phyloP scores from a whole-genome alignment of 1,140 invertebrate species.

The Ptiloglossa arizonensis region DNA sequence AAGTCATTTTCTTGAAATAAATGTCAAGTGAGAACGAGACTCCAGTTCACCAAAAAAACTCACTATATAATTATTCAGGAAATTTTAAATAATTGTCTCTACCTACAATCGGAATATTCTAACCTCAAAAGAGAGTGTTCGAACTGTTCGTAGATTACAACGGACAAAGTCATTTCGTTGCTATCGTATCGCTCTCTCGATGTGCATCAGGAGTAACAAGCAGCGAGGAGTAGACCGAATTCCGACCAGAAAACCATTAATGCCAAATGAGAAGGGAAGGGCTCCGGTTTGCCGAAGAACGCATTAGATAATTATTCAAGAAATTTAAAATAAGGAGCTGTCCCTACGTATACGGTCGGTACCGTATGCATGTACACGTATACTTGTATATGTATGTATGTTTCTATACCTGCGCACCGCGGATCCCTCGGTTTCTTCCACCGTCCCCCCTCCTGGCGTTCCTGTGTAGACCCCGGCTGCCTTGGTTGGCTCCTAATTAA shows the following conservation, averaged over 20 bases:
- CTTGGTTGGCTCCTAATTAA: constrained; percentile 81
- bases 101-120: no score
- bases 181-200: neutral
- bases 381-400: neutral
- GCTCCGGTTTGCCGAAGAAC: neutral
- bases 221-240: neutral
- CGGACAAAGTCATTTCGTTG: neutral
- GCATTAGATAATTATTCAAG: constrained; percentile 1
- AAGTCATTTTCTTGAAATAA: no score
- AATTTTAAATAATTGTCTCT: no score
- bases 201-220: neutral
- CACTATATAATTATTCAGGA: constrained; percentile 4
- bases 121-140: no score
- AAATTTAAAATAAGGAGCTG: constrained; percentile 23
- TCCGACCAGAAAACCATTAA: neutral
- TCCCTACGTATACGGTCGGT: neutral
- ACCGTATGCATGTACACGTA: neutral
- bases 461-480: constrained; percentile 44
- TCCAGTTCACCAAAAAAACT: neutral
- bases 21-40: neutral
- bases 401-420: constrained; percentile 65
- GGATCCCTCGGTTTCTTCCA: constrained; percentile 50
- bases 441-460: constrained; percentile 18
- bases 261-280: neutral
- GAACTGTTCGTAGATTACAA: no score